phyloP scores from a whole-genome alignment of 1,140 invertebrate genomes.

The Homalodisca vitripennis region DNA sequence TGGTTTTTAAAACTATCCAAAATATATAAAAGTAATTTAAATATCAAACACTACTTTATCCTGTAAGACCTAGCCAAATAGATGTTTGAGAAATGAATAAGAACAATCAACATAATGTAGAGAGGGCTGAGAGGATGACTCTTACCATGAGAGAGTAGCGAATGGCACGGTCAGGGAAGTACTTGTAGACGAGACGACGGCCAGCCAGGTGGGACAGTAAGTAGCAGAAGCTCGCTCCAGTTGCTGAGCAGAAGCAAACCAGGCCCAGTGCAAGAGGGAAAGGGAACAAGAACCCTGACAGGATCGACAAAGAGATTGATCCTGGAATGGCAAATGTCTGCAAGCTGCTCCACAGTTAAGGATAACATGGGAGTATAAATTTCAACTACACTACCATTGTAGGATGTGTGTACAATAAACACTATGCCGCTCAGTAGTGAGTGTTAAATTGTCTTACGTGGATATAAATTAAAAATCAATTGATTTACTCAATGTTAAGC shows the following conservation, averaged over 20 bases:
- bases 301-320: conserved; percentile 95
- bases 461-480: too few relatives aligned
- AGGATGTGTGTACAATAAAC: too few relatives aligned
- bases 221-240: conserved; percentile 96
- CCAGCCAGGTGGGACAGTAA: conserved; percentile 88
- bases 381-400: conserved; percentile 19
- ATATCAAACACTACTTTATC: too few relatives aligned
- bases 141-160: conserved; percentile 82
- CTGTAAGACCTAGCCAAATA: too few relatives aligned
- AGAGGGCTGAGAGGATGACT: conserved; percentile 20
- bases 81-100: too few relatives aligned
- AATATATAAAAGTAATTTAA: too few relatives aligned
- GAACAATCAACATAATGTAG: too few relatives aligned
- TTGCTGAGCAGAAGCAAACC: conserved; percentile 94
- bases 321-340: conserved; percentile 99
- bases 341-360: conserved; percentile 64
- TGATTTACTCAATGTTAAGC: too few relatives aligned
- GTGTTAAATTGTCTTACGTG: too few relatives aligned
- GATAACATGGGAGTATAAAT: conserved; percentile 34
- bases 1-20: too few relatives aligned
- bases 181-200: conserved; percentile 78
- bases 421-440: too few relatives aligned
- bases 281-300: conserved; percentile 96
- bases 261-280: conserved; percentile 86
- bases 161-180: conserved; percentile 84